Evolutionary conservation across 1,140 invertebrate species (phyloP), one percentile per base, ranked within the genome.

Genomic region (Procambarus clarkii): DNA sequence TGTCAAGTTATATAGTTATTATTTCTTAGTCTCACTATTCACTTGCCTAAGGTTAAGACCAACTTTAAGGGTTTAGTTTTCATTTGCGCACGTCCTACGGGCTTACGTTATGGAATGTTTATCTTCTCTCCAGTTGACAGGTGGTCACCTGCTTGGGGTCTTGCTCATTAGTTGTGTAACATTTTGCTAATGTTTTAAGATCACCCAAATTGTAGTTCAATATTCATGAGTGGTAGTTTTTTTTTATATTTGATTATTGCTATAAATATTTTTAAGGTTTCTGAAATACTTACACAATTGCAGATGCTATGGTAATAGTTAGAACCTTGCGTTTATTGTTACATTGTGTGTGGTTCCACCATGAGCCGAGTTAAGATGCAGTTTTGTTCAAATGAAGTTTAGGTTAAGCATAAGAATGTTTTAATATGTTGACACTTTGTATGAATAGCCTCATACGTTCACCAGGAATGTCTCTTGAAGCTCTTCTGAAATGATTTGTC

Each of bases 131-230:
- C 64, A 21, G 2, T 21, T 69, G 15, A n/a, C 64, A 69, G 64
- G 21, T 69, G 15, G 21, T 69, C 2, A 9, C 8, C 50, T 18
- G 13, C 13, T 18, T 69, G 13, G 78, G 78, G 48, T 80, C 45
- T 50, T 80, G 78, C 78, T 80, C 78, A 80, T 80, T 80, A 80
- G 78, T 80, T 80, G 44, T 80, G 78, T 79, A 80, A 80, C 76
- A 24, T 79, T 80, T 80, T 80, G 18, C 48, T 11, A n/a, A 48
- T 48, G 5, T 18, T 80, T 80, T 80, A 1, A 13, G 50, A 54
- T 54, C 50, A 54, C 50, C 50, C 50, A 54, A 34, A 50, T 80
- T 80, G 78, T 46, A 50, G 50, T 46, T 48, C 78, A 46, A 21
- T 48, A 48, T 46, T 24, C 21, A 80, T n/a, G 21, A 21, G 13